These are phyloP conservation scores for Tiliqua scincoides DNA, from an alignment of 2,113 vertebrate genomes.

Conservation along the genomic window DNA sequence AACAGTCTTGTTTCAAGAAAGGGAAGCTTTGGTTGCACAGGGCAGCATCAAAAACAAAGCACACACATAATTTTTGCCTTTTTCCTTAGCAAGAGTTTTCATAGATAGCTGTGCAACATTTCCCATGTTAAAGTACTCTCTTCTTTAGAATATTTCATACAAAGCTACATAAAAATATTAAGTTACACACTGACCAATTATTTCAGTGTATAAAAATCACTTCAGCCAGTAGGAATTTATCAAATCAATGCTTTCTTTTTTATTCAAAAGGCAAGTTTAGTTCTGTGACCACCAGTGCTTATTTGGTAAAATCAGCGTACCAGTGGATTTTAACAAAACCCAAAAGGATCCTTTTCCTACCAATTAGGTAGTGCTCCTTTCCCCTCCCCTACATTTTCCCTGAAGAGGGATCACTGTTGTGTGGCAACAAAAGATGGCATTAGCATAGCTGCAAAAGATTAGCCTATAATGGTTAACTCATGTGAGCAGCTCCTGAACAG, in stretches of 20 bases:
- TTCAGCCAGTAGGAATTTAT: not conserved
- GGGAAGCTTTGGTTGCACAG: not conserved
- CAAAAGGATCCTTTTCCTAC: not conserved
- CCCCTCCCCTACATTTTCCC: not conserved
- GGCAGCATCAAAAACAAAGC: slow-evolving; percentile 1
- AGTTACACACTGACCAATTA: not conserved
- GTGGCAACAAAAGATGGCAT: slow-evolving; percentile 56
- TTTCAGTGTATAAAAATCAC: not conserved
- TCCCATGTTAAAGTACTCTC: not conserved
- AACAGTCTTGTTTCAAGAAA: slow-evolving; percentile 13
- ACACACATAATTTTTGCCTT: not conserved
- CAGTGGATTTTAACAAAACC: not conserved
- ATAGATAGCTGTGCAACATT: not conserved
- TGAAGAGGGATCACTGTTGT: slow-evolving; percentile 25
- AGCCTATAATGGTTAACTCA: slow-evolving; percentile 54
- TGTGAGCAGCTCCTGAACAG: slow-evolving; percentile 63
- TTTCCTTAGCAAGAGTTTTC: not conserved
- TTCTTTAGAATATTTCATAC: slow-evolving; percentile 1
- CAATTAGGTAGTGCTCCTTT: slow-evolving; percentile 13
- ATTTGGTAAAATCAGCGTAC: not conserved
- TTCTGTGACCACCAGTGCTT: not conserved
- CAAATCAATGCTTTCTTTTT: slow-evolving; percentile 6
- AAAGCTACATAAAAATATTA: not conserved
- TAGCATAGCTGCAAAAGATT: slow-evolving; percentile 49
- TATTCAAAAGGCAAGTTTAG: not conserved